Evolutionary conservation across 2,888 invertebrate genomes (phyloP).

Genomic region (Drosophila gaucha): DNA sequence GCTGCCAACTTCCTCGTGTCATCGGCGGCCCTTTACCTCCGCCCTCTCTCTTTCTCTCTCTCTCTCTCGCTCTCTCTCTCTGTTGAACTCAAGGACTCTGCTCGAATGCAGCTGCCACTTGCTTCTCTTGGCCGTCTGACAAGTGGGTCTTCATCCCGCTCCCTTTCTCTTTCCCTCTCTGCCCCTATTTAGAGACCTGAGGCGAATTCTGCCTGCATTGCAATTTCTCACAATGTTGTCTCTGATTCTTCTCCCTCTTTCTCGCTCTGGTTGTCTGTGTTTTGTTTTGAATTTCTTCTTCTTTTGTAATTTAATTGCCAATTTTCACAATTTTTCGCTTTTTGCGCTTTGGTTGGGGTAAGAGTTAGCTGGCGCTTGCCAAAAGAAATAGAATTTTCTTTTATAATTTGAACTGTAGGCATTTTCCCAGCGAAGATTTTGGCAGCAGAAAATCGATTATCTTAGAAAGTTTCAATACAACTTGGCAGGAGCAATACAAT

Average conservation of each 20-base stretch:
- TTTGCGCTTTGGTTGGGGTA: conserved; percentile 29
- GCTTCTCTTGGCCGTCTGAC: conserved; percentile 43
- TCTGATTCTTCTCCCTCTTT: conserved; percentile 2
- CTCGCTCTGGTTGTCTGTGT: conserved; percentile 1
- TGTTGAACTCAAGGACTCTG: conserved; percentile 35
- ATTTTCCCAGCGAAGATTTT: conserved; percentile 17
- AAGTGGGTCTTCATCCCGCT: conserved; percentile 28
- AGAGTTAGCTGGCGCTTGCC: conserved; percentile 15
- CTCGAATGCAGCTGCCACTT: conserved; percentile 47
- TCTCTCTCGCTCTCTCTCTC: conserved; percentile 3
- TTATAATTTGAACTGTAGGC: conserved; percentile 21
- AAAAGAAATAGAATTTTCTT: conserved; percentile 43
- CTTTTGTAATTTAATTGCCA: conserved; percentile 67
- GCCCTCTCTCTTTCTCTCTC: neutral
- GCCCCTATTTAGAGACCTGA: conserved; percentile 18
- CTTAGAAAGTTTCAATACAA: conserved; percentile 10
- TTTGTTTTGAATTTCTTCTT: conserved; percentile 27
- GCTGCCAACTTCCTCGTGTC: conserved; percentile 45
- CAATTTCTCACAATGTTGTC: conserved; percentile 51
- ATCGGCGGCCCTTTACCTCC: neutral
- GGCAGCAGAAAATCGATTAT: conserved; percentile 28
- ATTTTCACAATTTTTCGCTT: conserved; percentile 67
- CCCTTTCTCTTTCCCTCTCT: conserved; percentile 12
- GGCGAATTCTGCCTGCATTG: conserved; percentile 45
- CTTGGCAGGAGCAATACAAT: conserved; percentile 6